Evolutionary conservation across 2,888 invertebrate genomes (phyloP), one percentile per base, ranked within the genome.

Genomic region (Tetranychus piercei): DNA sequence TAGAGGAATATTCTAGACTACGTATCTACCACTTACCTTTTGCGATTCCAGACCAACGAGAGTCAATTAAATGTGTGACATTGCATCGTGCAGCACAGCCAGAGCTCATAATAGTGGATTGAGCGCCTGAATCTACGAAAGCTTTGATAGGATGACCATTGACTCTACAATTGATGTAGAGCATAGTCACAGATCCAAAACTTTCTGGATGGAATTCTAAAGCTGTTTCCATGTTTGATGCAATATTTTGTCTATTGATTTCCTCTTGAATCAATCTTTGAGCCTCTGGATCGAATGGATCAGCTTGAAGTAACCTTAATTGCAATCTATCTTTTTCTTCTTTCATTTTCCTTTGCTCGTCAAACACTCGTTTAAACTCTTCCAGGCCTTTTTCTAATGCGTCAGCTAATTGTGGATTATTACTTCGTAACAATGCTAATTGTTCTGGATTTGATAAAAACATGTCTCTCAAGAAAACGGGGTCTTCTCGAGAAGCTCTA

Each of bases 151-250:
- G 92, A 81, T 90, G 89, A 66, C 95, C 95, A 84, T 99, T 99
- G 1, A 99, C 96, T 83, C 88, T 89, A 82, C 97, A 95, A 82
- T 96, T 92, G 77, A 99, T 94, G 82, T 99, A 89, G 79, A 99
- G 86, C 99, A 99, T 97, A 72, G 92, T 90, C 71, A 99, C 96
- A 55, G 93, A 92, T 75, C 95, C 97, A 84, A 97, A 97, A 71
- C 92, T 94, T 84, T 99, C 99, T 0, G 99, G 99, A 83, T 95
- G 93, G 82, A 93, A 93, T 82, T 99, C 97, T 88, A 97, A 94
- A 0, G 97, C 97, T 1, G 94, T 93, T 82, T 96, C 94, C 95
- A 97, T 96, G 81, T 96, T 96, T 0, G 93, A 92, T 83, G 96
- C 93, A 77, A 97, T 94, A 83, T 97, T 97, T 82, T 94, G 81